phyloP scores from a whole-genome alignment of 2,888 invertebrate genomes.

The Drosophila kokeensis region DNA sequence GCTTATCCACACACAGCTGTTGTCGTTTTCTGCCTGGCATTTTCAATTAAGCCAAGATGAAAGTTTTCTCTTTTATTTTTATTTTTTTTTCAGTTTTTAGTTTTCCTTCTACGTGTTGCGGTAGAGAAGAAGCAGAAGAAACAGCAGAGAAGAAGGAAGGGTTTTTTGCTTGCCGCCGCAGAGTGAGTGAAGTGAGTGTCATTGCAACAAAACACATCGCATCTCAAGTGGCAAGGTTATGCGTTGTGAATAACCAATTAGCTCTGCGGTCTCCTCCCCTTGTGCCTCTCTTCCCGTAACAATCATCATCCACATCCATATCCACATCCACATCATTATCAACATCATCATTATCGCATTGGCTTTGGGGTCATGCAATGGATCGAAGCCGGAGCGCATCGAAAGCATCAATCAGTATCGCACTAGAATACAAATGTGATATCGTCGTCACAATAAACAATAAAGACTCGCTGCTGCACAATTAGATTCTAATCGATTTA shows the following conservation, averaged over 20 bases:
- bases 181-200: constrained; percentile 52
- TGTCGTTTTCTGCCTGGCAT: constrained; percentile 67
- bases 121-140: background rate
- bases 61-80: constrained; percentile 41
- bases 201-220: constrained; percentile 22
- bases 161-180: constrained; percentile 26
- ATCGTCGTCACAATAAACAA: constrained; percentile 1
- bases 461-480: background rate
- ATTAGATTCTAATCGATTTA: constrained; percentile 14
- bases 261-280: constrained; percentile 58
- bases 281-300: constrained; percentile 6
- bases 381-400: constrained; percentile 24
- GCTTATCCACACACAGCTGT: constrained; percentile 62
- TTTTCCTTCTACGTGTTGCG: background rate
- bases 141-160: constrained; percentile 23
- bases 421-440: constrained; percentile 20
- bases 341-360: constrained; percentile 7
- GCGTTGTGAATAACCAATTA: constrained; percentile 77
- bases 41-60: constrained; percentile 74
- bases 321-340: background rate
- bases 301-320: constrained; percentile 10
- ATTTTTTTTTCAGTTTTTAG: background rate
- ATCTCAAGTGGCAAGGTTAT: constrained; percentile 74
- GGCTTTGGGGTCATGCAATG: constrained; percentile 67
- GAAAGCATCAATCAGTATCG: constrained; percentile 16